These are phyloP conservation scores for Sardinella longiceps DNA, from an alignment of 2,797 vertebrate species.

Conservation along the genomic window DNA sequence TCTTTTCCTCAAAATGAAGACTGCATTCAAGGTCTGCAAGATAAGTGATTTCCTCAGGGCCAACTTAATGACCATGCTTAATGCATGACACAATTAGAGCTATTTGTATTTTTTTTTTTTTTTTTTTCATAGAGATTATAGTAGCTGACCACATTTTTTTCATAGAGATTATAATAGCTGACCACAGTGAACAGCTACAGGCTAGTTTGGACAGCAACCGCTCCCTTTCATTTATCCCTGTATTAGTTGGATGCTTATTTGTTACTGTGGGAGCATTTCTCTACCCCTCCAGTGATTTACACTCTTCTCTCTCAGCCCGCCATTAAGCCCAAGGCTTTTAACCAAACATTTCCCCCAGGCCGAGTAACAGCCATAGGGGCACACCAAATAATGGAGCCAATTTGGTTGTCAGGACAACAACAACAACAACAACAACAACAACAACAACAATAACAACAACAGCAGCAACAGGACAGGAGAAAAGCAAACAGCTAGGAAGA, in stretches of 20 bases:
- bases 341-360: background rate
- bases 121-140: background rate
- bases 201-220: background rate
- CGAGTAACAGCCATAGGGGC: background rate
- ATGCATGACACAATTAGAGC: constrained; percentile 7
- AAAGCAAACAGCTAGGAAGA: background rate
- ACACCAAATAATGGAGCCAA: background rate
- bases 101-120: background rate
- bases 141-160: background rate
- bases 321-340: background rate
- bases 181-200: background rate
- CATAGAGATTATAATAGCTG: no score
- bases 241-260: background rate
- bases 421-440: no score
- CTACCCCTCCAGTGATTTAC: background rate
- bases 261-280: background rate
- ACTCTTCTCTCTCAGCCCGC: background rate
- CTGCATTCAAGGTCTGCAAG: background rate
- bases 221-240: background rate
- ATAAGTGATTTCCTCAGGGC: background rate
- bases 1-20: background rate
- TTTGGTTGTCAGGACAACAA: constrained; percentile 17
- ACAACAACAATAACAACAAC: no score
- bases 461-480: background rate
- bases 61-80: constrained; percentile 3